Percentiles rank a stretch among this genome's conserved stretches.
phyloP scores from a whole-genome alignment of 1,140 invertebrate species.

The Brachionus asplanchnoidis region DNA sequence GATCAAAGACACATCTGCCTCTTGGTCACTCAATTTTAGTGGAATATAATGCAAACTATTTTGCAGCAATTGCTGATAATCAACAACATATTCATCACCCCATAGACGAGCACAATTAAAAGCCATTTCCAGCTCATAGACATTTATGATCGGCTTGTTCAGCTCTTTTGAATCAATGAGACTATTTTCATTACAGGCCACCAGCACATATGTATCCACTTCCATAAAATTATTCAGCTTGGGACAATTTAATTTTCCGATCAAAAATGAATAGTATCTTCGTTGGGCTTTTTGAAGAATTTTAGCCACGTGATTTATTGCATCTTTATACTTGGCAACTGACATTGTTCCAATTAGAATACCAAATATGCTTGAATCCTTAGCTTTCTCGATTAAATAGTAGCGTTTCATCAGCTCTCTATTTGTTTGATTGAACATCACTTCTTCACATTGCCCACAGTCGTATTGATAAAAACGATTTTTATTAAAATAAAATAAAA shows the following conservation, averaged over 20 bases:
- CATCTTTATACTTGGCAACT: conserved; percentile 71
- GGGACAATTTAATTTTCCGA: conserved; percentile 82
- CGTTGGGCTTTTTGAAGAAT: conserved; percentile 70
- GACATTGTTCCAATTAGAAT: conserved; percentile 81
- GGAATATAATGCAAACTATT: conserved; percentile 52
- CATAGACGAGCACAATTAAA: conserved; percentile 64
- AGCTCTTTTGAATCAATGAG: conserved; percentile 77
- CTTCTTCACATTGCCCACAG: background rate
- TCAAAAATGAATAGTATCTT: conserved; percentile 80
- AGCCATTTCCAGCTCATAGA: conserved; percentile 84
- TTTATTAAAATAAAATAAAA: conserved; percentile 39
- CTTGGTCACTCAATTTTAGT: conserved; percentile 41
- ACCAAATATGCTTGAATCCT: conserved; percentile 77
- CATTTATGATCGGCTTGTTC: conserved; percentile 80
- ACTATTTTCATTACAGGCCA: conserved; percentile 79
- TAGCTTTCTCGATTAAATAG: conserved; percentile 78
- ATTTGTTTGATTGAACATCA: conserved; percentile 44
- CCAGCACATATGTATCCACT: conserved; percentile 81
- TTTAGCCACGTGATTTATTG: conserved; percentile 70
- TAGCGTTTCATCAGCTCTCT: conserved; percentile 68
- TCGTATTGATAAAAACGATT: conserved; percentile 43
- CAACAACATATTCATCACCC: conserved; percentile 66
- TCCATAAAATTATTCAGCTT: conserved; percentile 90
- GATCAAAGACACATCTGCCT: conserved; percentile 53
- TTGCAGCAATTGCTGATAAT: conserved; percentile 71